Base-by-base conservation (phyloP, 1,140 invertebrate genomes). In the Drosophila busckii region DNA sequence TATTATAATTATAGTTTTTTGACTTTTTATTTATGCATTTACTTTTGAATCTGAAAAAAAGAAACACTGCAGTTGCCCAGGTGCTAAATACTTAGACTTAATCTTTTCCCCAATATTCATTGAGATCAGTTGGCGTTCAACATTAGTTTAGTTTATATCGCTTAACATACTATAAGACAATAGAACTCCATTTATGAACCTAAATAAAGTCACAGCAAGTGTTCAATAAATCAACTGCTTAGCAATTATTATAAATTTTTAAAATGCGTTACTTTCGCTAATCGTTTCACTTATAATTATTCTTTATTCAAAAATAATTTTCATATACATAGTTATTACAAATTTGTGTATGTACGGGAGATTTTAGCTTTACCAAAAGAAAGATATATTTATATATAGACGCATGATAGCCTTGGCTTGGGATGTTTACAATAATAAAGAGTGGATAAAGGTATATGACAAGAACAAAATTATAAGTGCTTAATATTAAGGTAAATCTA, bases 131-230 rank as follows among this genome's bases (percentile, higher is more conserved):
- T 42, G 6, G 10, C 16, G 9, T 45, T 13, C 49, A 44, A 19
- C 20, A 28, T 42, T 41, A 17, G 13, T 13, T 53, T 25, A 23
- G 15, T 32, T 52, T 2, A 16, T 3, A 15, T 16, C 9, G 41
- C 25, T 31, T n/a, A 26, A 44, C 22, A 28, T 28, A n/a, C n/a
- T n/a, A n/a, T 42, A 34, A 49, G 28, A 38, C 58, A 62, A 69
- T 69, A 69, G 65, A 8, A 41, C 8, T 28, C 20, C 5, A n/a
- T 45, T 42, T 35, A 65, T 60, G 23, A 66, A 42, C 37, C 56
- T 82, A 80, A 71, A 53, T 62, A 58, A 78, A 68, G 61, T 76
- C 70, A 76, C 71, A 76, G 71, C 50, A 67, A 78, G 71, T 78
- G 73, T 78, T 78, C 73, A 80, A 78, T 50, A 46, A 46, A 4